Conservation (phyloP, 2,888 invertebrate species). For the Lomographa bimaculata region DNA sequence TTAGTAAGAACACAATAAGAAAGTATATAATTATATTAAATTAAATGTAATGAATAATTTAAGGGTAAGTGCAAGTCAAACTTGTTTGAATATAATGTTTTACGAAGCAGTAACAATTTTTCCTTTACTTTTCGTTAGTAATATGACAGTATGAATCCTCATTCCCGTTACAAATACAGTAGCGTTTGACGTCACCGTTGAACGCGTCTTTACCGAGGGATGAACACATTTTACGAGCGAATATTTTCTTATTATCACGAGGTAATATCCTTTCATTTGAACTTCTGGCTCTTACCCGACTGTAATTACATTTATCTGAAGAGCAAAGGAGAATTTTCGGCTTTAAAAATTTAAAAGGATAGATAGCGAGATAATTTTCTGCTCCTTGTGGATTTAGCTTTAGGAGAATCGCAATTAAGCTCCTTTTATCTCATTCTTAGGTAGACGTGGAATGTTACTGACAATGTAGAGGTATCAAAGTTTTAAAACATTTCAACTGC, state of each 20-base stretch:
- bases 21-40: no score
- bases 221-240: slow-evolving; percentile 25
- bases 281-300: slow-evolving; percentile 27
- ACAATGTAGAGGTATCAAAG: no score
- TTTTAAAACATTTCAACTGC: no score
- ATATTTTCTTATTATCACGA: slow-evolving; percentile 31
- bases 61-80: no score
- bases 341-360: slow-evolving; percentile 18
- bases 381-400: slow-evolving; percentile 14
- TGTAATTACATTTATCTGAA: slow-evolving; percentile 32
- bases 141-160: no score
- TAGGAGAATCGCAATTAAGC: slow-evolving; percentile 16
- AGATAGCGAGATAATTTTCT: slow-evolving; percentile 21
- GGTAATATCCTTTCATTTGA: slow-evolving; percentile 29
- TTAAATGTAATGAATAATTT: no score
- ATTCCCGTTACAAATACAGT: no score
- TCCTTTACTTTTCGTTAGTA: no score
- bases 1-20: no score
- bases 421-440: slow-evolving; percentile 10
- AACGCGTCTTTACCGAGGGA: slow-evolving; percentile 11
- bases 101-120: no score
- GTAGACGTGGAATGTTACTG: neutral
- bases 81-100: no score
- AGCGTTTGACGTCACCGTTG: slow-evolving; percentile 15
- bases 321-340: slow-evolving; percentile 23